Conservation (phyloP, 2,113 vertebrate genomes). For the Cavia aperea region DNA sequence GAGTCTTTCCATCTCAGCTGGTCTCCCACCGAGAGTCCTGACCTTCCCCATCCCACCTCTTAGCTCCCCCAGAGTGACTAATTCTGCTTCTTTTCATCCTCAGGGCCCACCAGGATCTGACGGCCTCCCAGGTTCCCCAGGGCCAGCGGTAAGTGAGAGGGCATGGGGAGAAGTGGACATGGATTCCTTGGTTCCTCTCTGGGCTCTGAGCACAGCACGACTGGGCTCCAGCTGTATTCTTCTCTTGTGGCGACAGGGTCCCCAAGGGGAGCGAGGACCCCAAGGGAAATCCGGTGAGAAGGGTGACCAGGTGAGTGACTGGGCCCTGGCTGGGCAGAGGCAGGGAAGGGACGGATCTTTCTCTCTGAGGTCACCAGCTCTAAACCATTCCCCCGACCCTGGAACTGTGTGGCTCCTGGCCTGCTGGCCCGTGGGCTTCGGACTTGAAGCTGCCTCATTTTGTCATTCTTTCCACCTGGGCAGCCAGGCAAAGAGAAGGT, state of each 20-base stretch:
- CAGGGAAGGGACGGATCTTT: neutral
- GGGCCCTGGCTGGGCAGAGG: neutral
- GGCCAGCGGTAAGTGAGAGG: constrained; percentile 80
- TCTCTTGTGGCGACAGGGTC: constrained; percentile 77
- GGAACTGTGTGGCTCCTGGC: neutral
- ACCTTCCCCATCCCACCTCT: neutral
- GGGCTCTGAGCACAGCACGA: neutral
- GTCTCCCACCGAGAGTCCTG: fast-evolving
- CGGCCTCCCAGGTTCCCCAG: constrained; percentile 84
- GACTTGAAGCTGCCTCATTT: neutral
- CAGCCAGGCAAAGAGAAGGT: neutral
- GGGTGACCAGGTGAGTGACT: constrained; percentile 85
- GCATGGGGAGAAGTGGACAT: fast-evolving
- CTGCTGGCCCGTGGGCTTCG: fast-evolving
- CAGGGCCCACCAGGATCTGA: constrained; percentile 88
- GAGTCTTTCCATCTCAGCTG: neutral
- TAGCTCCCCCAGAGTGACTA: neutral
- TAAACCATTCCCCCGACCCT: neutral
- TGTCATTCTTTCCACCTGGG: neutral
- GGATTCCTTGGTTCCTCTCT: neutral
- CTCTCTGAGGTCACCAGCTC: neutral
- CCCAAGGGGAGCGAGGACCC: constrained; percentile 86
- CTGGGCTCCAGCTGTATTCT: neutral
- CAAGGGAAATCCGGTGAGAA: constrained; percentile 83
- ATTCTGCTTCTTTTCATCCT: neutral